These are phyloP conservation scores for Microtus pennsylvanicus DNA, from an alignment of 2,113 vertebrate genomes.

Conservation along the genomic window DNA sequence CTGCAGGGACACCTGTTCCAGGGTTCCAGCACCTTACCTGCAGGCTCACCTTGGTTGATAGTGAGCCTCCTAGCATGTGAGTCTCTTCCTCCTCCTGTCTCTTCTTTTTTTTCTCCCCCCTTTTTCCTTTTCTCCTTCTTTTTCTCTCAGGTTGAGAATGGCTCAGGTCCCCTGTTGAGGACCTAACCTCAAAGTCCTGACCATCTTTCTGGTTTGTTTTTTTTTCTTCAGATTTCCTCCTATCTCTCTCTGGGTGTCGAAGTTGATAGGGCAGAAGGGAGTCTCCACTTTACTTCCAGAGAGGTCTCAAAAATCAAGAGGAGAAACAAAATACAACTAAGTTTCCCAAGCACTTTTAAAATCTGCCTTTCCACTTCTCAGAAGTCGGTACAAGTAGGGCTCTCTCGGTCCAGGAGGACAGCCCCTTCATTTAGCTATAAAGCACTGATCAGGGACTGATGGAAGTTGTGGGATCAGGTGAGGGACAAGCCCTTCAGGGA, in stretches of 20 bases:
- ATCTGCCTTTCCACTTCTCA: conserved; percentile 90
- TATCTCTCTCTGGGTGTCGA: background rate
- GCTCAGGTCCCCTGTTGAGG: background rate
- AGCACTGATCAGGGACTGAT: conserved; percentile 87
- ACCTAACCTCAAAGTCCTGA: background rate
- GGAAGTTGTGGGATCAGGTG: conserved; percentile 84
- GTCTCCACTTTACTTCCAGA: background rate
- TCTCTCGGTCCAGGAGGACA: conserved; percentile 90
- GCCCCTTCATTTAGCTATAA: conserved; percentile 91
- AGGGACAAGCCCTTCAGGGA: conserved; percentile 73
- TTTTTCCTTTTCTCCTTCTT: background rate
- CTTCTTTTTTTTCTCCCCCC: background rate
- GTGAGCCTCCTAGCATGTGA: background rate
- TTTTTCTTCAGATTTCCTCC: background rate
- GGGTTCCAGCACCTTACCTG: background rate
- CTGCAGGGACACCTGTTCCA: background rate
- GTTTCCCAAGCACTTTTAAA: conserved; percentile 82
- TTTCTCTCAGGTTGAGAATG: background rate
- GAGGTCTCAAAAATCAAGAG: conserved; percentile 59
- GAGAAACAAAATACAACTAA: conserved; percentile 65
- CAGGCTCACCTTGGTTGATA: background rate
- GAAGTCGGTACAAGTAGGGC: conserved; percentile 86
- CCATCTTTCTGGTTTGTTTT: background rate
- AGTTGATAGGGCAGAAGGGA: background rate
- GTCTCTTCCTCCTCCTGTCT: background rate